A percentile compares a stretch with the other conserved stretches of the same genome.
Conservation (phyloP, 1,140 invertebrate genomes). For the Cyclina sinensis region DNA sequence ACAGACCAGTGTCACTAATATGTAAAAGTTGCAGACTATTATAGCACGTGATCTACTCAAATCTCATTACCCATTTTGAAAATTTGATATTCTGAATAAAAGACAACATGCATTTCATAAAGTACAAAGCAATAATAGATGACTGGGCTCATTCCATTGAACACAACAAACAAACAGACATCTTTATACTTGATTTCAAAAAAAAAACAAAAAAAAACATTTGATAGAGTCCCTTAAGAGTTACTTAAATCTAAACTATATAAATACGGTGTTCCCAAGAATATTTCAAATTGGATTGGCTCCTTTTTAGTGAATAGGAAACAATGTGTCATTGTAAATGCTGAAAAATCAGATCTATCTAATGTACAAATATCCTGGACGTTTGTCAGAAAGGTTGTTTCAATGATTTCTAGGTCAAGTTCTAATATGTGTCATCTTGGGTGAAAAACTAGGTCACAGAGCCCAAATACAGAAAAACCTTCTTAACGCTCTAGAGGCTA, state of each 20-base stretch:
- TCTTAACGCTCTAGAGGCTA: too few species aligned
- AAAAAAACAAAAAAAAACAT: conserved; percentile 56
- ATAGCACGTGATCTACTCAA: conserved; percentile 45
- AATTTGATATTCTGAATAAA: conserved; percentile 8
- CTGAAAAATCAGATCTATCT: neutral
- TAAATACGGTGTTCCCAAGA: conserved; percentile 8
- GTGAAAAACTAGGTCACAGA: too few species aligned
- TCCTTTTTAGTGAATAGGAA: conserved; percentile 11
- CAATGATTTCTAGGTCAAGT: too few species aligned
- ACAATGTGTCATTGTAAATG: conserved; percentile 48
- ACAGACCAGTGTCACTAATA: conserved; percentile 41
- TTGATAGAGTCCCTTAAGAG: conserved; percentile 40
- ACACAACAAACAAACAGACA: conserved; percentile 3
- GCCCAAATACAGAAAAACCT: too few species aligned
- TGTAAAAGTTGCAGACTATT: conserved; percentile 46
- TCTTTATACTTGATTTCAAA: conserved; percentile 38
- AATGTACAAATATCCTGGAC: too few species aligned
- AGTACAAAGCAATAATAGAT: conserved; percentile 21
- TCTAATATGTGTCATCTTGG: too few species aligned
- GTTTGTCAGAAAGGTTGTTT: too few species aligned
- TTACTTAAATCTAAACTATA: conserved; percentile 23
- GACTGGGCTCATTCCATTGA: conserved; percentile 4
- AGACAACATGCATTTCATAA: conserved; percentile 48
- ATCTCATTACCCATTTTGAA: conserved; percentile 35
- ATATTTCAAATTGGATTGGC: too few species aligned